Percentiles rank a stretch among this genome's conserved stretches.
These are phyloP conservation scores for Rhagonycha fulva DNA, from an alignment of 2,888 invertebrate genomes.

Conservation along the genomic window DNA sequence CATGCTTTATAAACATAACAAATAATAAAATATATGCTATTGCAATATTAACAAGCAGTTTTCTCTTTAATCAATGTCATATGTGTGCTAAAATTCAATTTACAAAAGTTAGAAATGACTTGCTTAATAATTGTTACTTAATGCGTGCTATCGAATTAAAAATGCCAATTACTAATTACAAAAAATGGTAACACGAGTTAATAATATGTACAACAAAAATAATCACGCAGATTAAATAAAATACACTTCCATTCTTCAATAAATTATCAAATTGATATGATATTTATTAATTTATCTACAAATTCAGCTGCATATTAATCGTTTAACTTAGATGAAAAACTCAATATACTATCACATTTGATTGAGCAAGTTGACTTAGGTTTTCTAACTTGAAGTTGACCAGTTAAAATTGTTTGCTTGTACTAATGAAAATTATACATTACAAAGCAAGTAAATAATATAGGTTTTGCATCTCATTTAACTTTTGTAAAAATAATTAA, in stretches of 20 bases:
- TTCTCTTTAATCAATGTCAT: background rate
- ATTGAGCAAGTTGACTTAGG: constrained; percentile 18
- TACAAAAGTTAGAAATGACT: background rate
- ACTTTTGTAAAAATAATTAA: background rate
- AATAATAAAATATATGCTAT: background rate
- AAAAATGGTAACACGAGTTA: background rate
- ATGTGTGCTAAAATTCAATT: background rate
- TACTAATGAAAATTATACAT: background rate
- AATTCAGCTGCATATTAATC: constrained; percentile 5
- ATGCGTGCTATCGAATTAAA: background rate
- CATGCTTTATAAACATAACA: background rate
- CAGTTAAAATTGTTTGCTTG: background rate
- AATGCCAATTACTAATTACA: background rate
- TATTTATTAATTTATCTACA: constrained; percentile 10
- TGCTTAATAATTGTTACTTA: background rate
- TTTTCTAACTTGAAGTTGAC: constrained; percentile 2
- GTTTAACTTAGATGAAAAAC: constrained; percentile 12
- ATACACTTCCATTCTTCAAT: background rate
- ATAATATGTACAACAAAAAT: background rate
- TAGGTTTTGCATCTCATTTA: background rate
- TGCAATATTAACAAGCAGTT: background rate
- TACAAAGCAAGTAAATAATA: background rate
- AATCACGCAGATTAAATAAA: background rate
- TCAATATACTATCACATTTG: constrained; percentile 22
- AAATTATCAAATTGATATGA: background rate